phyloP scores from a whole-genome alignment of 1,140 invertebrate genomes.

The Listronotus oregonensis region DNA sequence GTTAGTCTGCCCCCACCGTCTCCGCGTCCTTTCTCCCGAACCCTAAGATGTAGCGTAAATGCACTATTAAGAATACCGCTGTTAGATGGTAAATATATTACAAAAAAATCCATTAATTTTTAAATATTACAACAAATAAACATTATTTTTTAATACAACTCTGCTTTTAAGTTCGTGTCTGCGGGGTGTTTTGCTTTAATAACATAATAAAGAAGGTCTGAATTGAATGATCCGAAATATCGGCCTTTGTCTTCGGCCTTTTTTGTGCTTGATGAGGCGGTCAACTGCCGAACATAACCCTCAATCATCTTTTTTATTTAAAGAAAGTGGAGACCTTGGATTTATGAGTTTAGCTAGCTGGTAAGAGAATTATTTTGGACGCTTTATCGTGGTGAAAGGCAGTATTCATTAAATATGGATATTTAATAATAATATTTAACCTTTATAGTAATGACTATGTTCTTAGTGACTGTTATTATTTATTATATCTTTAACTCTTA shows the following conservation, averaged over 20 bases:
- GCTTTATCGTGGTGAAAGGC: constrained; percentile 6
- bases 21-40: too few species aligned
- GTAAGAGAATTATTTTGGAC: neutral
- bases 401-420: neutral
- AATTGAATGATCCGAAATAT: constrained; percentile 14
- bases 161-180: constrained; percentile 4
- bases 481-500: too few species aligned
- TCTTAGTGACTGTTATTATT: too few species aligned
- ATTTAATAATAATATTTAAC: neutral
- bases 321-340: neutral
- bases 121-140: too few species aligned
- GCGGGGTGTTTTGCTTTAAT: constrained; percentile 12
- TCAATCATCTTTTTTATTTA: constrained; percentile 15
- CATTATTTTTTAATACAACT: neutral
- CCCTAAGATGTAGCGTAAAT: too few species aligned
- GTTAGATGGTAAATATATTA: too few species aligned
- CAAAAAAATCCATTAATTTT: too few species aligned
- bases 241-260: constrained; percentile 3
- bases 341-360: neutral
- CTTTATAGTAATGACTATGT: too few species aligned
- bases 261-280: constrained; percentile 9
- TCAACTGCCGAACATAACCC: constrained; percentile 4
- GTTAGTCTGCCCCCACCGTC: too few species aligned
- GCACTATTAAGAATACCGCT: too few species aligned
- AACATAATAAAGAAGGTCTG: constrained; percentile 16